These are phyloP conservation scores for Brachirus orientalis DNA, from an alignment of 2,113 vertebrate species.

Conservation along the genomic window DNA sequence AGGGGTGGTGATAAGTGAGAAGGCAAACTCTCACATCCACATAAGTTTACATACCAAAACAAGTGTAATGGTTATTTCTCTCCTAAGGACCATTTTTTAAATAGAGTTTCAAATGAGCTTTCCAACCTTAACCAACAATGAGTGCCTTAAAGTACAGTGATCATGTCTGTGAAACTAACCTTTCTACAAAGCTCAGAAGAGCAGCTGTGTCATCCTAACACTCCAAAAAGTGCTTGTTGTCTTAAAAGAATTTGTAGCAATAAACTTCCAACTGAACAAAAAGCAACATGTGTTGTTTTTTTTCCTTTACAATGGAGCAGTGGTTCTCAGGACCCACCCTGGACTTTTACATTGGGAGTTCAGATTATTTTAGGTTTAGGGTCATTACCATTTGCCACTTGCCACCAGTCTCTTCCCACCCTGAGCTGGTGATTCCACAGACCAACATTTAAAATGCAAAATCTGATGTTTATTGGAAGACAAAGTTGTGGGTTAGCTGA, in stretches of 20 bases:
- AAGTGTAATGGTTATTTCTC: conserved; percentile 5
- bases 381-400: no score
- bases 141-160: not conserved
- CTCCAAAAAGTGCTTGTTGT: conserved; percentile 17
- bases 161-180: conserved; percentile 11
- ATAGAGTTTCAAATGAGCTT: conserved; percentile 1
- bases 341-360: no score
- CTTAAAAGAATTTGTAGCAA: conserved; percentile 20
- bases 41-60: conserved; percentile 37
- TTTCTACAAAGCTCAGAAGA: conserved; percentile 4
- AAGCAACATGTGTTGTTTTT: not conserved
- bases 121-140: not conserved
- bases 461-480: no score
- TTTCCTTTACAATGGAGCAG: not conserved
- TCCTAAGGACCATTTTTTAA: conserved; percentile 56
- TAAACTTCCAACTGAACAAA: conserved; percentile 27
- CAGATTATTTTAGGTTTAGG: no score
- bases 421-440: no score
- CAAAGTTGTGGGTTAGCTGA: no score
- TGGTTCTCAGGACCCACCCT: no score
- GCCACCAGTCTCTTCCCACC: no score
- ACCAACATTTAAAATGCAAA: no score
- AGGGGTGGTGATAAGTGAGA: conserved; percentile 6
- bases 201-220: conserved; percentile 22
- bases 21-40: conserved; percentile 36